phyloP scores from a whole-genome alignment of 2,888 invertebrate genomes.

The Eupithecia tripunctaria region DNA sequence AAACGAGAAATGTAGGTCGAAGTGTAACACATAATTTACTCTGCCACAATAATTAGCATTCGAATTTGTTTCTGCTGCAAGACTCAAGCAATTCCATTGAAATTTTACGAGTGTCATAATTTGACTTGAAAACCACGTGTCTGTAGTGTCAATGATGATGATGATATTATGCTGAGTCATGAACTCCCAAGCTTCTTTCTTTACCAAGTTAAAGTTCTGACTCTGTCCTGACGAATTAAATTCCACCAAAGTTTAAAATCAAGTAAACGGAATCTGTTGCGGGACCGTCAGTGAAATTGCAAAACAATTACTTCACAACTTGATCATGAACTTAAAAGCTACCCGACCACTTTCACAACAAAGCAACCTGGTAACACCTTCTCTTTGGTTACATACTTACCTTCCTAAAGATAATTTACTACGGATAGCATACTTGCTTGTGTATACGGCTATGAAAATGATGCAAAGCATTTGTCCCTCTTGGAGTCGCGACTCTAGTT shows the following conservation, averaged over 20 bases:
- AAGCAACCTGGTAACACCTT: background rate
- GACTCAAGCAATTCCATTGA: too few relatives aligned
- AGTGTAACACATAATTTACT: too few relatives aligned
- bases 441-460: too few relatives aligned
- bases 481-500: too few relatives aligned
- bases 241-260: background rate
- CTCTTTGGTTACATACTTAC: background rate
- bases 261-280: background rate
- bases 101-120: too few relatives aligned
- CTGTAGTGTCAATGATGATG: background rate
- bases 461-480: too few relatives aligned
- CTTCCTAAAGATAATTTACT: background rate
- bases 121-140: background rate
- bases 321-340: constrained; percentile 26
- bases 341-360: constrained; percentile 26
- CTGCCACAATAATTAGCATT: too few relatives aligned
- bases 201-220: background rate
- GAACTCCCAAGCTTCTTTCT: too few relatives aligned
- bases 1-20: too few relatives aligned
- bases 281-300: background rate
- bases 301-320: constrained; percentile 21
- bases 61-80: too few relatives aligned
- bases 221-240: background rate
- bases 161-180: background rate
- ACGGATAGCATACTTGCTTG: too few relatives aligned